Evolutionary conservation across 2,797 vertebrate species (phyloP).

Genomic region (Lophura swinhoii): DNA sequence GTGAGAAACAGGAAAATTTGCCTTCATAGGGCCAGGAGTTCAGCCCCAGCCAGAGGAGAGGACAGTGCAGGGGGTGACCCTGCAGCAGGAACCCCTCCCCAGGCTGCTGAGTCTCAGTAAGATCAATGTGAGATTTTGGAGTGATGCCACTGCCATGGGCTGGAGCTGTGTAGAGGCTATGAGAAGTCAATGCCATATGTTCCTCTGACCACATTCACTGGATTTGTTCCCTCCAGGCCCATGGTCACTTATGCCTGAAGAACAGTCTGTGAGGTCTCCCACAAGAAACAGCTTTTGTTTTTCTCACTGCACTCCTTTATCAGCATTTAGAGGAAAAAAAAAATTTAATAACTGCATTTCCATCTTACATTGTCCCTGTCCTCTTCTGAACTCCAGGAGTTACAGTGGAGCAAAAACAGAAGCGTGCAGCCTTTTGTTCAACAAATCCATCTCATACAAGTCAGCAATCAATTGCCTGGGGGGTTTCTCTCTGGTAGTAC

Average conservation of each 20-base stretch:
- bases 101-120: not conserved
- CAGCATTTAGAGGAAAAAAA: rapidly evolving
- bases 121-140: not conserved
- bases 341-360: not conserved
- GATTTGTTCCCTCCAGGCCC: not conserved
- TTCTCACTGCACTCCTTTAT: slow-evolving; percentile 52
- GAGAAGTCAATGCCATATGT: rapidly evolving
- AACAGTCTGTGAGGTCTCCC: slow-evolving; percentile 48
- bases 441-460: not conserved
- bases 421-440: not conserved
- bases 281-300: slow-evolving; percentile 44
- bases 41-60: not conserved
- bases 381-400: not conserved
- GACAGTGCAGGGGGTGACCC: not conserved
- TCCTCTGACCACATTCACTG: rapidly evolving
- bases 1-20: rapidly evolving
- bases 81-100: not conserved
- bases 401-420: not conserved
- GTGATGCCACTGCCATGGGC: no score
- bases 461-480: no score
- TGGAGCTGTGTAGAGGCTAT: not conserved
- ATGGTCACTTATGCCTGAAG: rapidly evolving
- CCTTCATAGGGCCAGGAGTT: not conserved
- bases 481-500: not conserved
- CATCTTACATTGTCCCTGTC: not conserved